These are phyloP conservation scores for Notodonta ziczac DNA, from an alignment of 2,888 invertebrate species.

Conservation along the genomic window DNA sequence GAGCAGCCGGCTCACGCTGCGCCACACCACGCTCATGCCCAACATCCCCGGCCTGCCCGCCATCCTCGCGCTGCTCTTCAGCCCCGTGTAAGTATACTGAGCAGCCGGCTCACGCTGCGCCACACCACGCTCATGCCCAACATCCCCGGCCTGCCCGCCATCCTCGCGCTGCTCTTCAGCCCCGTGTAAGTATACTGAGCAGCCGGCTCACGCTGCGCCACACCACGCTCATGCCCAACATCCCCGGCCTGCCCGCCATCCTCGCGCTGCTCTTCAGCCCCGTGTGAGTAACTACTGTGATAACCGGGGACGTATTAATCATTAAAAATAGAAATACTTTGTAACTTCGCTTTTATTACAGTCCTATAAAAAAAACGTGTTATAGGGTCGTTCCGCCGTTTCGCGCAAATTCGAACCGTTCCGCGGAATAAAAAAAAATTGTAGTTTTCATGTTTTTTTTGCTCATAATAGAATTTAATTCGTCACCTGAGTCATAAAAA, in stretches of 20 bases:
- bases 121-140: constrained; percentile 96
- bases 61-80: constrained; percentile 91
- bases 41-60: constrained; percentile 93
- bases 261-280: constrained; percentile 94
- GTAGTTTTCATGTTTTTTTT: too few relatives aligned
- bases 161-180: constrained; percentile 92
- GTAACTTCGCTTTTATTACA: too few relatives aligned
- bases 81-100: constrained; percentile 85
- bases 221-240: constrained; percentile 96
- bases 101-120: constrained; percentile 85
- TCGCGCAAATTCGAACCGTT: too few relatives aligned
- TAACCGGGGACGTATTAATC: too few relatives aligned
- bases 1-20: constrained; percentile 83
- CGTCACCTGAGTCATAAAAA: too few relatives aligned
- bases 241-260: constrained; percentile 92
- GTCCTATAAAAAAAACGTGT: too few relatives aligned
- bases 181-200: constrained; percentile 83
- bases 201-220: constrained; percentile 86
- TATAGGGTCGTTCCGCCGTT: too few relatives aligned
- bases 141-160: constrained; percentile 91
- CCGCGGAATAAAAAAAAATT: too few relatives aligned
- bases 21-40: constrained; percentile 96
- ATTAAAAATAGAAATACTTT: too few relatives aligned
- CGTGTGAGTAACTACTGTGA: constrained; percentile 57
- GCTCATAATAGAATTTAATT: too few relatives aligned